Evolutionary conservation across 2,113 vertebrate species (phyloP).

Genomic region (Pelusios castaneus): DNA sequence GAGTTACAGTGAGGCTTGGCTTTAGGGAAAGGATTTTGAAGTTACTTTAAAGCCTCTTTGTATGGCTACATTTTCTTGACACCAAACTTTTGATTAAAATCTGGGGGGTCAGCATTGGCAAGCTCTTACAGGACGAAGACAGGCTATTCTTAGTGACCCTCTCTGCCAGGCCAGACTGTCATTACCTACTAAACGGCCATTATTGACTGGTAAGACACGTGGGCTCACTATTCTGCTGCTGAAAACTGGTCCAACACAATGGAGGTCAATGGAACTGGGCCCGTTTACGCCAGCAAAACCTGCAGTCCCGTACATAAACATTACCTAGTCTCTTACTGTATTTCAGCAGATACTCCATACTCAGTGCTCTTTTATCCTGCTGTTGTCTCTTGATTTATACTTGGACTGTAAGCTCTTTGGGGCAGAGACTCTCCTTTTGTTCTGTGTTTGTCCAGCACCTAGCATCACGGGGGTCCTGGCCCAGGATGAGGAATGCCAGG

Average conservation of each 20-base stretch:
- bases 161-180: neutral
- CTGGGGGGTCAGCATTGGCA: neutral
- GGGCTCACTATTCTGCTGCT: neutral
- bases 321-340: neutral
- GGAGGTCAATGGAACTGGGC: neutral
- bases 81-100: neutral
- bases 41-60: neutral
- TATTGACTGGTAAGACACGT: neutral
- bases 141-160: neutral
- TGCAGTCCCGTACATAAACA: neutral
- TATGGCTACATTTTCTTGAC: neutral
- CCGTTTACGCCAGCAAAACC: neutral
- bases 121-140: neutral
- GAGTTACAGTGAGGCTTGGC: neutral
- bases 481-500: neutral
- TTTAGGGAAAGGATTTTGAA: neutral
- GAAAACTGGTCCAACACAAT: neutral
- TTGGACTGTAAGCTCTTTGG: neutral
- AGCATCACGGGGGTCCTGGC: neutral
- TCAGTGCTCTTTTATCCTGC: neutral
- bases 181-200: neutral
- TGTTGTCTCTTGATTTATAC: neutral
- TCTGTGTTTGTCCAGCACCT: neutral
- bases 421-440: neutral
- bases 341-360: neutral